These are phyloP conservation scores for Gymnocephalus cernua DNA, from an alignment of 2,113 vertebrate genomes.

Conservation along the genomic window DNA sequence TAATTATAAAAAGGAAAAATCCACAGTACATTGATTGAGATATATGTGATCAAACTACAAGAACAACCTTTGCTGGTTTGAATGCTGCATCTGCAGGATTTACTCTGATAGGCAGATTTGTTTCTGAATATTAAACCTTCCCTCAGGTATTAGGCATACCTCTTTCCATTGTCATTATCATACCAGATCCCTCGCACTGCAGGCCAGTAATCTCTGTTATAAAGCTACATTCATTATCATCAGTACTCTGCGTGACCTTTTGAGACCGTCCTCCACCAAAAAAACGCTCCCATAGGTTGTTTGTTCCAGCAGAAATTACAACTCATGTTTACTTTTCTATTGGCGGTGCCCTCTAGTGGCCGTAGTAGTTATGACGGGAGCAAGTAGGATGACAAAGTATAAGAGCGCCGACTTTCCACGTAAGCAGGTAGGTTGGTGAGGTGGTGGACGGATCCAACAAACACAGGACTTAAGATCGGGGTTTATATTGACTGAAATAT, in stretches of 20 bases:
- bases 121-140: conserved; percentile 39
- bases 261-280: too few relatives aligned
- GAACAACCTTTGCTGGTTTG: conserved; percentile 22
- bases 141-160: conserved; percentile 5
- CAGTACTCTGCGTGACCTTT: conserved; percentile 16
- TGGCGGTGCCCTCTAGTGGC: too few relatives aligned
- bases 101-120: conserved; percentile 6
- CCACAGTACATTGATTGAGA: conserved; percentile 36
- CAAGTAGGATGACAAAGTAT: too few relatives aligned
- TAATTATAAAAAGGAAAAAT: conserved; percentile 50
- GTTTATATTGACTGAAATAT: too few relatives aligned
- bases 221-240: conserved; percentile 64
- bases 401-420: too few relatives aligned
- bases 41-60: conserved; percentile 34
- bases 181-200: conserved; percentile 5
- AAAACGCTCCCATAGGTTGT: too few relatives aligned
- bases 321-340: too few relatives aligned
- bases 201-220: conserved; percentile 19
- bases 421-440: too few relatives aligned
- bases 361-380: too few relatives aligned
- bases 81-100: conserved; percentile 21
- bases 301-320: too few relatives aligned
- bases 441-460: too few relatives aligned
- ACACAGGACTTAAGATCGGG: too few relatives aligned
- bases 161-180: conserved; percentile 22